Percentiles rank a stretch among this genome's conserved stretches.
These are phyloP conservation scores for Myocastor coypus DNA, from an alignment of 2,113 vertebrate species.

Conservation along the genomic window DNA sequence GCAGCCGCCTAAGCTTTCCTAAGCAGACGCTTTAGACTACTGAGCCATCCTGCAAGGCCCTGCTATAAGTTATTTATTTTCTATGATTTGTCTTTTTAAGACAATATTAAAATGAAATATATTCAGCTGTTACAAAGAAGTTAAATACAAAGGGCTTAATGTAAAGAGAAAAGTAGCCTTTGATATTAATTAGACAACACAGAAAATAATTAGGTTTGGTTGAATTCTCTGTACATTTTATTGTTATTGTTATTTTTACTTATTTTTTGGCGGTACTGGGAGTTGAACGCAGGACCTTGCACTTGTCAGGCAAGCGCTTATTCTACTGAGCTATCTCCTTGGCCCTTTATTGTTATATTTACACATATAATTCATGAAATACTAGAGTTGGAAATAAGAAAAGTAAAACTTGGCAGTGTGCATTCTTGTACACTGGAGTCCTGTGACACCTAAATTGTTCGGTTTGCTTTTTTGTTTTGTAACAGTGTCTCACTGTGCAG, in stretches of 20 bases:
- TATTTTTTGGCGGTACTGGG: too few species aligned
- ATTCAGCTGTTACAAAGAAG: constrained; percentile 45
- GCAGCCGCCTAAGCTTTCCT: too few species aligned
- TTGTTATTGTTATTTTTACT: neutral
- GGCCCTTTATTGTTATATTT: neutral
- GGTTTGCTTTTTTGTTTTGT: neutral
- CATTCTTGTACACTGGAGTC: neutral
- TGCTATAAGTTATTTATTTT: constrained; percentile 56
- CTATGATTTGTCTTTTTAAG: constrained; percentile 43
- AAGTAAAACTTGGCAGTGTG: neutral
- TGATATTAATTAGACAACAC: constrained; percentile 14
- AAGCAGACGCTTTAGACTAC: too few species aligned
- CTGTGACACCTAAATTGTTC: constrained; percentile 23
- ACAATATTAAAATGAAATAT: constrained; percentile 62
- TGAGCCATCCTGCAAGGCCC: too few species aligned
- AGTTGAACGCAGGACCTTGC: too few species aligned
- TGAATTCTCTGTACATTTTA: constrained; percentile 52
- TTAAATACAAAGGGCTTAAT: constrained; percentile 53
- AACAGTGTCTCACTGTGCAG: neutral
- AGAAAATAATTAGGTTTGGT: constrained; percentile 38
- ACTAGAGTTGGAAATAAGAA: constrained; percentile 19
- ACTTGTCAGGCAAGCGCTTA: too few species aligned
- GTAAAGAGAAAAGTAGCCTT: neutral
- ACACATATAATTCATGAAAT: constrained; percentile 35
- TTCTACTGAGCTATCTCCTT: too few species aligned